Conservation (phyloP, 2,113 vertebrate species). For the Gopherus flavomarginatus region DNA sequence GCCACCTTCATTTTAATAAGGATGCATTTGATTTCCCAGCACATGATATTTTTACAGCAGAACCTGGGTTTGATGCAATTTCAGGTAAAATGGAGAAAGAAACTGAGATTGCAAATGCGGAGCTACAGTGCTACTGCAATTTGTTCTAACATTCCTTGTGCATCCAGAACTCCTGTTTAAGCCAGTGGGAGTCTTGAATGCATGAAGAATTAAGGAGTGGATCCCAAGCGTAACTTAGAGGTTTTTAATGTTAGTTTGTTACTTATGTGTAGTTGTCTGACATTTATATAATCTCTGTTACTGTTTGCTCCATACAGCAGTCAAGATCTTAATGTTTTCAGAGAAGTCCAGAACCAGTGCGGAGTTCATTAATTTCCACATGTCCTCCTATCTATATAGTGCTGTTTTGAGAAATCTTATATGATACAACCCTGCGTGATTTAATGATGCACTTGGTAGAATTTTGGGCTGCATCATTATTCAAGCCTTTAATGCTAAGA, state of each 20-base stretch:
- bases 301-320: neutral
- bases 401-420: neutral
- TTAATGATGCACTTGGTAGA: neutral
- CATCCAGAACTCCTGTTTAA: neutral
- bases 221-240: neutral
- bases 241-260: neutral
- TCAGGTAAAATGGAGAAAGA: conserved; percentile 77
- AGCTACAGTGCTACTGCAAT: neutral
- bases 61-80: conserved; percentile 84
- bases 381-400: neutral
- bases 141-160: neutral
- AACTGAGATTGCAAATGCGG: accelerated
- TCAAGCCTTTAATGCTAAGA: neutral
- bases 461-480: neutral
- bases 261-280: accelerated
- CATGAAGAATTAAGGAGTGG: neutral
- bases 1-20: conserved; percentile 86
- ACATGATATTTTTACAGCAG: conserved; percentile 82
- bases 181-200: neutral
- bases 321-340: neutral
- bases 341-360: neutral
- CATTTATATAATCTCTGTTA: neutral
- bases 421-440: neutral
- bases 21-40: conserved; percentile 84
- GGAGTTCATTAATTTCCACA: neutral